Conservation (phyloP, 2,888 invertebrate species). For the Pomacea canaliculata region DNA sequence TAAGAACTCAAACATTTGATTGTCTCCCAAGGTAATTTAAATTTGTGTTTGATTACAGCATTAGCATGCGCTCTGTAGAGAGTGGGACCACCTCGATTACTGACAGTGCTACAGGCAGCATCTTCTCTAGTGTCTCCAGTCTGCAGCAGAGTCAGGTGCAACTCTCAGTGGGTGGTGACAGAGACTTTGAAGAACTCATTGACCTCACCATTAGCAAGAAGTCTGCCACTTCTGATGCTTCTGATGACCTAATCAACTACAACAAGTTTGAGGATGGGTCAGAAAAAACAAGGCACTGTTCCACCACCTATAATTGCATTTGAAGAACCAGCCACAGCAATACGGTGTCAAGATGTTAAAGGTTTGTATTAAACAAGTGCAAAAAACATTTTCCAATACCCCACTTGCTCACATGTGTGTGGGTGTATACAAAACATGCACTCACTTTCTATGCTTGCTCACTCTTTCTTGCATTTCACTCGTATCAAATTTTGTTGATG, state of each 20-base stretch:
- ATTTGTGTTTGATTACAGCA: conserved; percentile 26
- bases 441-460: too few species aligned
- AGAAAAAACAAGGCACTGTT: conserved; percentile 38
- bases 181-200: conserved; percentile 58
- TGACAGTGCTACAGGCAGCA: conserved; percentile 22
- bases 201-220: conserved; percentile 53
- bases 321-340: conserved; percentile 56
- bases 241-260: conserved; percentile 51
- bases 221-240: conserved; percentile 33
- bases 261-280: conserved; percentile 46
- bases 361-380: conserved; percentile 39
- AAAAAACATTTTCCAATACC: too few species aligned
- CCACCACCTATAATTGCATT: conserved; percentile 59
- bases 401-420: too few species aligned
- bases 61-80: conserved; percentile 37
- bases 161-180: conserved; percentile 5
- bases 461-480: too few species aligned
- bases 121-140: conserved; percentile 14
- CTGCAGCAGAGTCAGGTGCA: conserved; percentile 5
- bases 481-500: too few species aligned
- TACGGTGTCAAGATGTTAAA: conserved; percentile 56
- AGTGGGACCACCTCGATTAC: conserved; percentile 23
- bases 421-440: too few species aligned
- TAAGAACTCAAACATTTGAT: too few species aligned
- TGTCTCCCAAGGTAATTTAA: too few species aligned